phyloP scores from a whole-genome alignment of 2,888 invertebrate species.

The Amphimallon solstitiale region DNA sequence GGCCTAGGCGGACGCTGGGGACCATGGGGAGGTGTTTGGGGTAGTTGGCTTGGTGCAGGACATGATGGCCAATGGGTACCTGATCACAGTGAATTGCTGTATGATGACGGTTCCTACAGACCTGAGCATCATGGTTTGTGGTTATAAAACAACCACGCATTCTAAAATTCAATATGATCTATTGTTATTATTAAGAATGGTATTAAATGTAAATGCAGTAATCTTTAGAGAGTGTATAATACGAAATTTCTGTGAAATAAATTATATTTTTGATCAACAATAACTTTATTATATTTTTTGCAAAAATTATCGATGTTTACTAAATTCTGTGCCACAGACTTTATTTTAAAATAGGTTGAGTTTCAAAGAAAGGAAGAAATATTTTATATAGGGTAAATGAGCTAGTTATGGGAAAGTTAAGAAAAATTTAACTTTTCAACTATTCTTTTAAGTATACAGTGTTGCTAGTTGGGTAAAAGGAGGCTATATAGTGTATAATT shows the following conservation, averaged over 20 bases:
- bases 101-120: conserved; percentile 55
- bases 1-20: conserved; percentile 2
- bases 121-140: conserved; percentile 44
- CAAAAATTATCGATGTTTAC: no score
- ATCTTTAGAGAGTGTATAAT: conserved; percentile 5
- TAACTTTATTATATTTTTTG: no score
- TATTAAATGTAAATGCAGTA: not conserved
- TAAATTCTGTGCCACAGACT: no score
- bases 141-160: not conserved
- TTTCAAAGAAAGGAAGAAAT: no score
- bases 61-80: conserved; percentile 50
- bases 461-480: no score
- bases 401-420: no score
- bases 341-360: no score
- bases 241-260: conserved; percentile 7
- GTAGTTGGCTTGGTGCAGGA: conserved; percentile 44
- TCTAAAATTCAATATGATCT: conserved; percentile 5
- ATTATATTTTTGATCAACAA: conserved; percentile 24
- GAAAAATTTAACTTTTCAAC: no score
- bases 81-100: conserved; percentile 50
- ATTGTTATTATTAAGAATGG: not conserved
- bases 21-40: conserved; percentile 30
- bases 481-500: no score
- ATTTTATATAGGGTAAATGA: no score
- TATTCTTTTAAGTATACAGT: no score